Percentiles rank a stretch among this genome's conserved stretches.
Conservation (phyloP, 2,797 vertebrate species). For the Phrynocephalus vlangalii region DNA sequence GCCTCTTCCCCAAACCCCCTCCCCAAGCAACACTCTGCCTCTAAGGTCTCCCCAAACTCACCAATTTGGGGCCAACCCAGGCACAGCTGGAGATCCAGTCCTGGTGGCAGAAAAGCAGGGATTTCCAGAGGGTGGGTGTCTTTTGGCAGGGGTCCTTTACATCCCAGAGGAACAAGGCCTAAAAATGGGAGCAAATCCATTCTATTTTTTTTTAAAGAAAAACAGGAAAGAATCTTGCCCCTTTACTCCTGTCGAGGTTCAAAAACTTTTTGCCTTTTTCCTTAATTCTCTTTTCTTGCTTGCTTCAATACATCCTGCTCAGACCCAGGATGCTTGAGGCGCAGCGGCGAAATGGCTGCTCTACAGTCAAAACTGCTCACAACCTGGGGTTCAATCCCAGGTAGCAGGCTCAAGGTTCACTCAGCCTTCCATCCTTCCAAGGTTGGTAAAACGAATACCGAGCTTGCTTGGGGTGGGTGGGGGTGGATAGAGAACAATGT, state of each 20-base stretch:
- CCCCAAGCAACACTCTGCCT: background rate
- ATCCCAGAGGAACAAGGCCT: slow-evolving; percentile 87
- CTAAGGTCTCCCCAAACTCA: slow-evolving; percentile 59
- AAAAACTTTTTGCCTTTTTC: background rate
- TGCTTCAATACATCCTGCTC: too few relatives aligned
- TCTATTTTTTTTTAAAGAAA: background rate
- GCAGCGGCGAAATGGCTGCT: too few relatives aligned
- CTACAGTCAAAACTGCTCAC: too few relatives aligned
- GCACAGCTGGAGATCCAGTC: slow-evolving; percentile 89
- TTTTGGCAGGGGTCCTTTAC: slow-evolving; percentile 61
- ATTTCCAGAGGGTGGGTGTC: slow-evolving; percentile 64
- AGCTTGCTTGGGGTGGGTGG: too few relatives aligned
- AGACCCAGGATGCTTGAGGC: too few relatives aligned
- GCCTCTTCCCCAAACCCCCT: background rate
- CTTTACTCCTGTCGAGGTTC: background rate
- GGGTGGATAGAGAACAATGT: too few relatives aligned
- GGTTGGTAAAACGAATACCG: too few relatives aligned
- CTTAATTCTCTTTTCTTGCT: too few relatives aligned
- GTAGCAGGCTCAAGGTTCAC: too few relatives aligned
- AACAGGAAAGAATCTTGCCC: background rate
- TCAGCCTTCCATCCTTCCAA: too few relatives aligned
- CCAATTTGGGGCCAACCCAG: slow-evolving; percentile 80
- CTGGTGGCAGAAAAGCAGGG: slow-evolving; percentile 81
- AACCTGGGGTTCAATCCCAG: too few relatives aligned
- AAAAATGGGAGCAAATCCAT: background rate